Evolutionary conservation across 2,888 invertebrate genomes (phyloP).

Genomic region (Andrena hattorfiana): DNA sequence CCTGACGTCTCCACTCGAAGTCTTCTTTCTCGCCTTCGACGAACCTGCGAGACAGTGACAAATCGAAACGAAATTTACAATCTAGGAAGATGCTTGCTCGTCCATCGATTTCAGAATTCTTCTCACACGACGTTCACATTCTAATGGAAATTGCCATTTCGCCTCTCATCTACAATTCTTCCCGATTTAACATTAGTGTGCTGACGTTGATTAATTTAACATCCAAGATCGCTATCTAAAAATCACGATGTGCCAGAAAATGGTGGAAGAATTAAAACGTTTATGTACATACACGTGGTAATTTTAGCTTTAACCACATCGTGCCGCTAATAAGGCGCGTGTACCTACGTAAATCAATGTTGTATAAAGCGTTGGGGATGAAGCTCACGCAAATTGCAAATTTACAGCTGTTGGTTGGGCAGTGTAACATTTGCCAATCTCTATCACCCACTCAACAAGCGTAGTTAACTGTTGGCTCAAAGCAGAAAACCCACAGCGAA

Average conservation of each 20-base stretch:
- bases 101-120: slow-evolving; percentile 14
- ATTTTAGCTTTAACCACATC: not conserved
- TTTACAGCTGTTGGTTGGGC: slow-evolving; percentile 20
- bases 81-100: slow-evolving; percentile 19
- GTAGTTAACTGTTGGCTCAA: slow-evolving; percentile 16
- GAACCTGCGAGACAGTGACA: slow-evolving; percentile 44
- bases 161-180: not conserved
- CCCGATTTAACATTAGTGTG: not conserved
- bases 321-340: slow-evolving; percentile 5
- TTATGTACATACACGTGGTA: not conserved
- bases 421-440: slow-evolving; percentile 22
- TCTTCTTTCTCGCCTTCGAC: slow-evolving; percentile 21
- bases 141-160: slow-evolving; percentile 34
- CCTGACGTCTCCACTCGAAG: slow-evolving; percentile 18
- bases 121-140: not conserved
- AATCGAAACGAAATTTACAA: slow-evolving; percentile 51
- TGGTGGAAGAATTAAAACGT: not conserved
- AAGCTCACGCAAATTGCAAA: slow-evolving; percentile 19
- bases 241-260: not conserved
- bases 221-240: not conserved
- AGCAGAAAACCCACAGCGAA: not conserved
- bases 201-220: slow-evolving; percentile 23
- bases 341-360: slow-evolving; percentile 17
- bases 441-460: slow-evolving; percentile 5
- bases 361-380: slow-evolving; percentile 2